Evolutionary conservation across 2,888 invertebrate genomes (phyloP).

Genomic region (Drosophila colorata): DNA sequence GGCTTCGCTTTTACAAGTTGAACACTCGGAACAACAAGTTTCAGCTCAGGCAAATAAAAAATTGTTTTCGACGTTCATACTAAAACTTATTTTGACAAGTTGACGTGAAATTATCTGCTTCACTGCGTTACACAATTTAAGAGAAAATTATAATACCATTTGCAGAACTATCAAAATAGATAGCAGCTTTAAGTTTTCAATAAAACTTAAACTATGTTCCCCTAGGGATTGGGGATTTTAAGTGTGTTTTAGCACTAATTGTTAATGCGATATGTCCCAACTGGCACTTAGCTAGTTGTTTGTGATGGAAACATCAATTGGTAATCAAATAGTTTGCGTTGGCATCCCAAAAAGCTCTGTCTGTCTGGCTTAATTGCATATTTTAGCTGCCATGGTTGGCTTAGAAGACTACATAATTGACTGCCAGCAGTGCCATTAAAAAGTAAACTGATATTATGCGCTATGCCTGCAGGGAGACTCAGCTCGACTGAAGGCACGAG

Average conservation of each 20-base stretch:
- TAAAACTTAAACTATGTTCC: background rate
- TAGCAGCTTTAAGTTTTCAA: too few relatives aligned
- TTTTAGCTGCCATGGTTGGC: slow-evolving; percentile 49
- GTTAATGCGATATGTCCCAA: slow-evolving; percentile 1
- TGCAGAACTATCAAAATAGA: too few relatives aligned
- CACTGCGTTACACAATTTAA: background rate
- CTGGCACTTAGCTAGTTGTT: slow-evolving; percentile 37
- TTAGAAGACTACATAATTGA: slow-evolving; percentile 72
- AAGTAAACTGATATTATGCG: slow-evolving; percentile 77
- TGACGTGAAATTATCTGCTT: background rate
- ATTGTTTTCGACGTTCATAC: background rate
- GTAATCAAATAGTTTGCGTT: slow-evolving; percentile 74
- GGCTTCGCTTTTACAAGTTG: background rate
- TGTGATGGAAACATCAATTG: slow-evolving; percentile 65
- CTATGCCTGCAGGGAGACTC: slow-evolving; percentile 38
- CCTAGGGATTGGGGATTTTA: background rate
- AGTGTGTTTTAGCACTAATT: background rate
- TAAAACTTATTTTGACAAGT: background rate
- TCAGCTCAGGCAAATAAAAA: background rate
- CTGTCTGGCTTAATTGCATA: slow-evolving; percentile 69
- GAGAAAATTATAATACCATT: background rate
- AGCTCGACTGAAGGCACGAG: slow-evolving; percentile 12
- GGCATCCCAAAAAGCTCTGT: slow-evolving; percentile 9
- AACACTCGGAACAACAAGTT: background rate
- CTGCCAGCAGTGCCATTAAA: slow-evolving; percentile 71